Conservation (phyloP, 2,797 vertebrate species). For the Syngnathus rostellatus region DNA sequence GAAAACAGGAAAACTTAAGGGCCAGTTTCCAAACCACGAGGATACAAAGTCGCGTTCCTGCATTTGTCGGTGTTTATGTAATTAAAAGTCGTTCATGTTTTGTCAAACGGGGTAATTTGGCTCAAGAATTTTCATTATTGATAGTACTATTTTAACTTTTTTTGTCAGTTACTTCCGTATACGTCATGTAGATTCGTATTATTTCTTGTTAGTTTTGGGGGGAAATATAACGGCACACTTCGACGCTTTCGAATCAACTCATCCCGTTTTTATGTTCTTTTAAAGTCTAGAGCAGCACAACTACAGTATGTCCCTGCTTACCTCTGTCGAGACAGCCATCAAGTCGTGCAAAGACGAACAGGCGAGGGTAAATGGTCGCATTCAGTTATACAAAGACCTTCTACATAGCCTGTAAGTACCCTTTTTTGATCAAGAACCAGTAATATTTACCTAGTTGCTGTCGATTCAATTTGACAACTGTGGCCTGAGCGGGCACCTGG, state of each 20-base stretch:
- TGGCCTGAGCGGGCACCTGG: fast-evolving
- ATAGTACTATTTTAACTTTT: not conserved
- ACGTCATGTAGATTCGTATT: not conserved
- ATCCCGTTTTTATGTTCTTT: not conserved
- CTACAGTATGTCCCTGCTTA: constrained; percentile 53
- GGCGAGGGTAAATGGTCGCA: constrained; percentile 40
- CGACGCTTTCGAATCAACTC: not conserved
- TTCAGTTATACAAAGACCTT: constrained; percentile 48
- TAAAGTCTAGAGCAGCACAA: not conserved
- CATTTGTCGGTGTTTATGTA: not conserved
- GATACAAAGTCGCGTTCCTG: not conserved
- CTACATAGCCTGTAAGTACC: constrained; percentile 58
- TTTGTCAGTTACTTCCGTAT: not conserved
- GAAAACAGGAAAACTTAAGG: too few species aligned
- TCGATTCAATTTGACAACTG: not conserved
- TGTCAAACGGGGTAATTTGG: not conserved
- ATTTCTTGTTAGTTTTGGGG: too few species aligned
- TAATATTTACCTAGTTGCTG: too few species aligned
- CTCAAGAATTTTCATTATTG: not conserved
- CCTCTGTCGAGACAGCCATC: constrained; percentile 39
- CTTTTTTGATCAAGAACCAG: too few species aligned
- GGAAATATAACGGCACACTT: not conserved
- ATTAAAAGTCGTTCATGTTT: not conserved
- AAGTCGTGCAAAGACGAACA: constrained; percentile 57
- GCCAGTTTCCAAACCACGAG: not conserved